Percentiles rank a stretch among this genome's conserved stretches.
These are phyloP conservation scores for Rana temporaria DNA, from an alignment of 2,113 vertebrate species.

Conservation along the genomic window DNA sequence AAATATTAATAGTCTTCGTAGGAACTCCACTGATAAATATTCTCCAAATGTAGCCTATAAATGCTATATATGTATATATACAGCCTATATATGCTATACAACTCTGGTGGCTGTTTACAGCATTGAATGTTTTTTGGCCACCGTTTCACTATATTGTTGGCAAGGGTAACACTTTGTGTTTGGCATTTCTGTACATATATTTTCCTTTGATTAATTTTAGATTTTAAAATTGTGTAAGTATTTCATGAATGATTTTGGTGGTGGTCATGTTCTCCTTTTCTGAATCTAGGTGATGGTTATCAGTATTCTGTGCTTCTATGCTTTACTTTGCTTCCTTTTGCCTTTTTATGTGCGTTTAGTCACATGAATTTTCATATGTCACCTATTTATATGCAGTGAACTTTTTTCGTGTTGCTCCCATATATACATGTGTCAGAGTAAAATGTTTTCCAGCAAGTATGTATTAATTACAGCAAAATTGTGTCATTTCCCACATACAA, in stretches of 20 bases:
- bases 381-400: neutral
- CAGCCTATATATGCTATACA: too few species aligned
- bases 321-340: neutral
- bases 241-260: neutral
- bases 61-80: too few species aligned
- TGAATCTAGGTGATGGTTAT: conserved; percentile 33
- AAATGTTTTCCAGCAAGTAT: too few species aligned
- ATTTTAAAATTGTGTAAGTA: conserved; percentile 1
- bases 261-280: neutral
- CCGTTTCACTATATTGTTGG: too few species aligned
- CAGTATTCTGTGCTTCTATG: neutral
- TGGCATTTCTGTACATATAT: conserved; percentile 49
- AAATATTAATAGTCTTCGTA: too few species aligned
- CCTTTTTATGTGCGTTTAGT: neutral
- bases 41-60: too few species aligned
- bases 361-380: neutral
- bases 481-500: neutral
- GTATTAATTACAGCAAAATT: too few species aligned
- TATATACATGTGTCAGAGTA: too few species aligned
- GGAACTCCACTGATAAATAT: too few species aligned
- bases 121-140: too few species aligned
- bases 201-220: neutral
- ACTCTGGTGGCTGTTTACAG: too few species aligned
- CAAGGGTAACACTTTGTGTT: neutral
- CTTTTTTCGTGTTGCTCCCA: too few species aligned